A percentile compares a stretch with the other conserved stretches of the same genome.
These are phyloP conservation scores for Capromys pilorides DNA, from an alignment of 2,797 vertebrate genomes.

Conservation along the genomic window DNA sequence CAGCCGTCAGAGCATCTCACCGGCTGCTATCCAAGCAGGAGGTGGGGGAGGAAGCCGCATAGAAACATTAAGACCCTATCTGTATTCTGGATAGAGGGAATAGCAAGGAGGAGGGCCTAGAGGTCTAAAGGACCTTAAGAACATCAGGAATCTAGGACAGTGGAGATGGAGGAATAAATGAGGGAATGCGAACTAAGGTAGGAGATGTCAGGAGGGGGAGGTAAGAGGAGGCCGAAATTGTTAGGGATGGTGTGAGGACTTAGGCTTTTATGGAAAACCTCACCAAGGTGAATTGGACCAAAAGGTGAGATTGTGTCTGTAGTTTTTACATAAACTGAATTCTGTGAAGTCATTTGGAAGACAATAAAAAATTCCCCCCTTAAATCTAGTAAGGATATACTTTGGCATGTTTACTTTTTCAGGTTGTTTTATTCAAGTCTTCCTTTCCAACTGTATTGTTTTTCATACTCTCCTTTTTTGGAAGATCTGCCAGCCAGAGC, in stretches of 20 bases:
- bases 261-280: neutral
- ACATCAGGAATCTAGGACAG: neutral
- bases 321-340: neutral
- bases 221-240: neutral
- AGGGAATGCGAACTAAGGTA: neutral
- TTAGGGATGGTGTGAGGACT: neutral
- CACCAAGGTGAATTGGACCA: neutral
- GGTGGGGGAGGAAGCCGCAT: neutral
- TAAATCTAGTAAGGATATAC: neutral
- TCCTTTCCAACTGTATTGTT: constrained; percentile 5
- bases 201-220: neutral
- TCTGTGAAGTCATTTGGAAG: constrained; percentile 52
- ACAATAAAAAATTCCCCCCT: neutral
- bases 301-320: neutral
- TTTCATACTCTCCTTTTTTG: neutral
- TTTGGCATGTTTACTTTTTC: neutral
- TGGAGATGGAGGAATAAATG: neutral
- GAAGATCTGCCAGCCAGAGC: neutral
- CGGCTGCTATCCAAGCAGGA: neutral
- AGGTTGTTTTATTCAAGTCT: neutral
- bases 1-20: neutral
- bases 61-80: neutral
- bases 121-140: neutral
- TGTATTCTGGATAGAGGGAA: neutral
- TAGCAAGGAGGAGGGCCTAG: neutral